Conservation (phyloP, 2,888 invertebrate species). For the Pharmacophagus antenor region DNA sequence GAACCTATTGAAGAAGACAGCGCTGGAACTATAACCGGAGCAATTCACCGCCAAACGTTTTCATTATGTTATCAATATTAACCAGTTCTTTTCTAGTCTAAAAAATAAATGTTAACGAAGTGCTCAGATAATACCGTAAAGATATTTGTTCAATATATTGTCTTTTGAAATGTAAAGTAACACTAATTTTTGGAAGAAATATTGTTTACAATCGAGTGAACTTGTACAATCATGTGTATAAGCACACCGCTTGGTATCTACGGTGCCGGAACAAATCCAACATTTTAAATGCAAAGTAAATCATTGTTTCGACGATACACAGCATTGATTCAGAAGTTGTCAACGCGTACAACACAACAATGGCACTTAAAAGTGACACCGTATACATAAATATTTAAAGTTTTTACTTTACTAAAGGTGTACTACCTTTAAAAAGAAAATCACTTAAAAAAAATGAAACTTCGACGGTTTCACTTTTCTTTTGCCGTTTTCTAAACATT, state of each 20-base stretch:
- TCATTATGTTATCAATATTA: too few relatives aligned
- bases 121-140: too few relatives aligned
- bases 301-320: slow-evolving; percentile 4
- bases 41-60: too few relatives aligned
- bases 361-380: slow-evolving; percentile 18
- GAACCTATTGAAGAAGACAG: too few relatives aligned
- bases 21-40: too few relatives aligned
- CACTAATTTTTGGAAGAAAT: too few relatives aligned
- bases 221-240: not conserved
- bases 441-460: slow-evolving; percentile 12
- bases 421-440: slow-evolving; percentile 1
- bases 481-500: slow-evolving; percentile 13
- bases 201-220: not conserved
- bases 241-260: not conserved
- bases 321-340: slow-evolving; percentile 10
- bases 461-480: slow-evolving; percentile 23
- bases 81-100: too few relatives aligned
- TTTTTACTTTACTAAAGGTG: not conserved
- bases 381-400: slow-evolving; percentile 23
- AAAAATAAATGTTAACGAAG: too few relatives aligned
- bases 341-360: slow-evolving; percentile 11
- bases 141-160: too few relatives aligned
- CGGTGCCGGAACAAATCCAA: not conserved
- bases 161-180: too few relatives aligned
- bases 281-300: not conserved